Evolutionary conservation across 1,140 invertebrate species (phyloP).

Genomic region (Drosophila erecta): DNA sequence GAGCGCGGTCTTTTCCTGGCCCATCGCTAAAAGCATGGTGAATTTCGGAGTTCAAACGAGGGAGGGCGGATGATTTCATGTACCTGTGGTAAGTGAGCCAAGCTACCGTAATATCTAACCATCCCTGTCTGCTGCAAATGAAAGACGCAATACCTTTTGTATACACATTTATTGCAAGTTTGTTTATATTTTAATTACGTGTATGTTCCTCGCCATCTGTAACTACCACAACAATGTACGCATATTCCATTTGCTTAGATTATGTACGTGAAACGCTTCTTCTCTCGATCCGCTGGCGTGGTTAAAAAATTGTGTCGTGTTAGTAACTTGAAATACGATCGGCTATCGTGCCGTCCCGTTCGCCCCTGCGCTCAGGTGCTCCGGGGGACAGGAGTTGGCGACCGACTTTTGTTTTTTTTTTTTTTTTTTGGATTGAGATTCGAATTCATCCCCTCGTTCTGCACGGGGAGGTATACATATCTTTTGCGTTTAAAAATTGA

Average conservation of each 20-base stretch:
- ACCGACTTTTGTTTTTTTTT: slow-evolving; percentile 10
- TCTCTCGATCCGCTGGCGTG: slow-evolving; percentile 32
- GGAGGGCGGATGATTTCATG: neutral
- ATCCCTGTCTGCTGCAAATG: neutral
- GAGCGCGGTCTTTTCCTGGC: too few species aligned
- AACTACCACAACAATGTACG: slow-evolving; percentile 82
- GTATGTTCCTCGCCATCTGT: slow-evolving; percentile 63
- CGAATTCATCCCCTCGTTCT: slow-evolving; percentile 19
- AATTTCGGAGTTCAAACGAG: neutral
- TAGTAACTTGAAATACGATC: slow-evolving; percentile 57
- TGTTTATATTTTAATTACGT: slow-evolving; percentile 78
- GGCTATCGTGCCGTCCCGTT: slow-evolving; percentile 4
- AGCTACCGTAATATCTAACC: neutral
- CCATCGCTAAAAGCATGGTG: neutral
- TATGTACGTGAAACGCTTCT: slow-evolving; percentile 52
- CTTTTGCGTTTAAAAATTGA: slow-evolving; percentile 46
- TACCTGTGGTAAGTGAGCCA: neutral
- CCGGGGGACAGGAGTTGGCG: slow-evolving; percentile 19
- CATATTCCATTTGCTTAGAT: slow-evolving; percentile 61
- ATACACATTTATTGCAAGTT: slow-evolving; percentile 82
- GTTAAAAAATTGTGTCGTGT: slow-evolving; percentile 55
- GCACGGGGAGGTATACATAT: slow-evolving; percentile 25
- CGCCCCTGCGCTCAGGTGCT: slow-evolving; percentile 21
- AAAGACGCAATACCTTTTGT: slow-evolving; percentile 41
- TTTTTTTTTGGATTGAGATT: slow-evolving; percentile 15